phyloP scores from a whole-genome alignment of 2,797 vertebrate species.

The Coilia nasus region DNA sequence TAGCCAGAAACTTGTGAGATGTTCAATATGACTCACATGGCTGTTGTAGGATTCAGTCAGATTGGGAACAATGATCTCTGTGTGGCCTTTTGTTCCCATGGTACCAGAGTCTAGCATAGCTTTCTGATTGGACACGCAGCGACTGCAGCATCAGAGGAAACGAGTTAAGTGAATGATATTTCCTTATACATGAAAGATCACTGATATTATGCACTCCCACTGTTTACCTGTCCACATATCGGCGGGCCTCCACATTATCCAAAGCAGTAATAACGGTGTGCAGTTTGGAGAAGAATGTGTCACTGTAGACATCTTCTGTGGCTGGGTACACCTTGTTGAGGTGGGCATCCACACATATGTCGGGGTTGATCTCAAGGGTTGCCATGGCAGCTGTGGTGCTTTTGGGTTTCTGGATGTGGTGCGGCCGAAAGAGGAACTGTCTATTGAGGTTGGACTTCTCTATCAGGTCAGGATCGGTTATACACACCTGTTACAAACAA shows the following conservation, averaged over 20 bases:
- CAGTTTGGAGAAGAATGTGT: conserved; percentile 86
- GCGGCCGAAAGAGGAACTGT: conserved; percentile 96
- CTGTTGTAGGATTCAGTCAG: conserved; percentile 98
- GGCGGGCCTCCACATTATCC: conserved; percentile 96
- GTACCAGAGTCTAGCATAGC: conserved; percentile 97
- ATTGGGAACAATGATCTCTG: conserved; percentile 92
- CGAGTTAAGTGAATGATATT: neutral
- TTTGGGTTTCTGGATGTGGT: conserved; percentile 98
- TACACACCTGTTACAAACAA: conserved; percentile 78
- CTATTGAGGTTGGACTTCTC: conserved; percentile 99
- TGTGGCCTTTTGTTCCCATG: conserved; percentile 99
- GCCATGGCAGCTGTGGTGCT: conserved; percentile 92
- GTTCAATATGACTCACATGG: conserved; percentile 82
- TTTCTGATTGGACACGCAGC: conserved; percentile 90
- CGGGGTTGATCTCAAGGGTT: conserved; percentile 88
- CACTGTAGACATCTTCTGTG: conserved; percentile 88
- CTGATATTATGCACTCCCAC: neutral
- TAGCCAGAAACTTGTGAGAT: conserved; percentile 22
- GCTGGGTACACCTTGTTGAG: conserved; percentile 95
- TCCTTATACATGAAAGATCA: neutral
- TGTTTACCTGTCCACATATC: conserved; percentile 95
- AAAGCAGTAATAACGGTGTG: conserved; percentile 91
- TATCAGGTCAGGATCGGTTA: conserved; percentile 98
- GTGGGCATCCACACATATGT: conserved; percentile 88
- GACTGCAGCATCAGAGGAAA: conserved; percentile 71